Base-by-base conservation (phyloP, 2,888 invertebrate species). In the Amblyjoppa fuscipennis region DNA sequence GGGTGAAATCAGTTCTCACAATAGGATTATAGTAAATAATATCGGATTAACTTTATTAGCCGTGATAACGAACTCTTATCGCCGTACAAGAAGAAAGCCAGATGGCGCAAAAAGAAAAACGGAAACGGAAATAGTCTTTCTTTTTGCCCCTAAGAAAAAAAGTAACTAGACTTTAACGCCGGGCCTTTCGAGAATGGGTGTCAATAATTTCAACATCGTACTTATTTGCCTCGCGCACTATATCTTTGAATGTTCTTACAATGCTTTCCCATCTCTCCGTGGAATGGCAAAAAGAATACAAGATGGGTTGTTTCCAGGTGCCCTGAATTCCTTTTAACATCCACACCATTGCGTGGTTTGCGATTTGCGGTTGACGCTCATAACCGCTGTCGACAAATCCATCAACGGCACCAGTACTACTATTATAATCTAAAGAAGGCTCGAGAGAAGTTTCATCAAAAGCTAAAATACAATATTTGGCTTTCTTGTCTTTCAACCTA, bases 331-430 rank as follows among this genome's bases (percentile, higher is more conserved):
- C 77, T 56, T 77, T 68, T 3, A 68, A 13, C 68, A 77, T 68
- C 68, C 77, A 77, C 9, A 77, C 68, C 13, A 13, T 53, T 13
- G n/a, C 77, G 11, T 69, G 68, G 13, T 77, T 68, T 4, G 77
- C 68, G 9, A 68, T 68, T 25, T 68, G 9, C 1, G 68, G 66
- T 41, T 77, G 3, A 2, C 77, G n/a, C 3, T 77, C 38, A 20
- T 53, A 20, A 38, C 77, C 68, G 13, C 11, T 56, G 16, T 77
- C 77, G 0, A 53, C 53, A 2, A 77, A 77, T 1, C 77, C 77
- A 4, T 68, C 68, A 25, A 77, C 25, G 3, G 77, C 9, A 2
- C 68, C 77, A 11, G 56, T 56, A 9, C 6, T 1, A 38, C 34
- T 1, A 25, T 68, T 68, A 56, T 77, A 77, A 2, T 25, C 3